phyloP scores from a whole-genome alignment of 2,888 invertebrate species.

The Sabatieria punctata region DNA sequence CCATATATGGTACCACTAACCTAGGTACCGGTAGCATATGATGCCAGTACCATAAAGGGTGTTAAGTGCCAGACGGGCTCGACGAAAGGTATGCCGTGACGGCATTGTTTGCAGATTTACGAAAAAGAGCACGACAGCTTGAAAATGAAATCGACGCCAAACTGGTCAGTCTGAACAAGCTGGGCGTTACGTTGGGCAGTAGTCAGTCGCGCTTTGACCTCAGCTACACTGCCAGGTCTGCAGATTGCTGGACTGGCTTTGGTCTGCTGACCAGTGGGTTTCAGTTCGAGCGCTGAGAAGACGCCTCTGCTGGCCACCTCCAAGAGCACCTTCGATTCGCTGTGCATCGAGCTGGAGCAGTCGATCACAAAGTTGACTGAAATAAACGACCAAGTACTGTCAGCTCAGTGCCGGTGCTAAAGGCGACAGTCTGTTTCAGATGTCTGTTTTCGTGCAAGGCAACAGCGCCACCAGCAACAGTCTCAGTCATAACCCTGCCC shows the following conservation, averaged over 20 bases:
- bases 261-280: not conserved
- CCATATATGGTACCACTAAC: no score
- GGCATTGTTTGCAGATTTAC: slow-evolving; percentile 64
- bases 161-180: slow-evolving; percentile 80
- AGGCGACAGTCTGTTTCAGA: no score
- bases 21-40: no score
- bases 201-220: slow-evolving; percentile 10
- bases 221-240: not conserved
- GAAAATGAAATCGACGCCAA: slow-evolving; percentile 95
- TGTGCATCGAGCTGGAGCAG: slow-evolving; percentile 78
- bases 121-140: slow-evolving; percentile 74
- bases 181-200: slow-evolving; percentile 46
- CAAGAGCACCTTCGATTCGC: slow-evolving; percentile 62
- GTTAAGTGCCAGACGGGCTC: no score
- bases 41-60: no score
- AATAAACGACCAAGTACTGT: slow-evolving; percentile 42
- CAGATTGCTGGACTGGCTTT: not conserved
- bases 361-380: slow-evolving; percentile 67
- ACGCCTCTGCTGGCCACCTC: slow-evolving; percentile 59
- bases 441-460: no score
- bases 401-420: slow-evolving; percentile 35
- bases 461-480: not conserved
- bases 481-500: slow-evolving; percentile 46
- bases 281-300: slow-evolving; percentile 47
- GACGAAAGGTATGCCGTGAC: no score